Percentiles rank a stretch among this genome's conserved stretches.
Conservation (phyloP, 1,140 invertebrate species). For the Papilio polytes region DNA sequence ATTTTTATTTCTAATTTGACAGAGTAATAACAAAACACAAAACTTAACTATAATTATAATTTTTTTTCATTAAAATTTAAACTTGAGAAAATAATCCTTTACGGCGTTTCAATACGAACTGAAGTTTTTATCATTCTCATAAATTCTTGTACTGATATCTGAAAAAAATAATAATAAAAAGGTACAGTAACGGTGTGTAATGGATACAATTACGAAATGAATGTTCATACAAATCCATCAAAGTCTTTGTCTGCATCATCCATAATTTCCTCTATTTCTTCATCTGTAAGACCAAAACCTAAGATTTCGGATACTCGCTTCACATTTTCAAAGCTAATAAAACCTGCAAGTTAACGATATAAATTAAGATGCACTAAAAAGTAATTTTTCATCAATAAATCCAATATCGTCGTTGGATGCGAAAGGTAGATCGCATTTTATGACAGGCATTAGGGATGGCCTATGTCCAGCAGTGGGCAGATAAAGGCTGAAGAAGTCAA, state of each 20-base stretch:
- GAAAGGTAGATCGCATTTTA: too few relatives aligned
- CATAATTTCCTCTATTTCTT: slow-evolving; percentile 81
- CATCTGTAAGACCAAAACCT: slow-evolving; percentile 68
- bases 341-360: slow-evolving; percentile 54
- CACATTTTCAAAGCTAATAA: slow-evolving; percentile 74
- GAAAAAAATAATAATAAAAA: slow-evolving; percentile 55
- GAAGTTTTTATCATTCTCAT: slow-evolving; percentile 76
- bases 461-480: too few relatives aligned
- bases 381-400: background rate
- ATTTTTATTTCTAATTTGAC: background rate
- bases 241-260: slow-evolving; percentile 78
- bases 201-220: slow-evolving; percentile 16
- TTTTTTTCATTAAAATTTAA: background rate
- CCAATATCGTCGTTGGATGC: background rate
- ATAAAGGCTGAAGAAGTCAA: too few relatives aligned
- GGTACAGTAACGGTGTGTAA: slow-evolving; percentile 27
- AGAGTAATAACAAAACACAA: background rate
- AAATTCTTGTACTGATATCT: slow-evolving; percentile 73
- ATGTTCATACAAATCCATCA: slow-evolving; percentile 67
- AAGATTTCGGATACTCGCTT: slow-evolving; percentile 70
- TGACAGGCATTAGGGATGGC: too few relatives aligned
- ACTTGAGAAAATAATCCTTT: slow-evolving; percentile 37
- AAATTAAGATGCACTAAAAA: background rate
- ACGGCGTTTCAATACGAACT: slow-evolving; percentile 70
- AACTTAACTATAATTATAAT: background rate